These are phyloP conservation scores for Tenthredo amoena DNA, from an alignment of 2,888 invertebrate genomes.

Conservation along the genomic window DNA sequence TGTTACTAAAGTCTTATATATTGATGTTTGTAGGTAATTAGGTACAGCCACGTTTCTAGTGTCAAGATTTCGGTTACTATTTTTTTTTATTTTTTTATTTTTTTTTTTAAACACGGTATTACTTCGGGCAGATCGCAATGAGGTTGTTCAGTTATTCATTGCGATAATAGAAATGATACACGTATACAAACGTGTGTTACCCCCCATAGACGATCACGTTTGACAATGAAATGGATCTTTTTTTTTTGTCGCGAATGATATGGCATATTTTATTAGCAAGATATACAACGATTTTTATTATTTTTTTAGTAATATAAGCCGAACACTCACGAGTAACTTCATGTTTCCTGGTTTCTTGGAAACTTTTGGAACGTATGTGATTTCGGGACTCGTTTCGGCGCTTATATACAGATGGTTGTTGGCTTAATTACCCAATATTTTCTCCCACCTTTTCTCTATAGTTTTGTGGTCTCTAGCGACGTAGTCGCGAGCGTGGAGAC, in stretches of 20 bases:
- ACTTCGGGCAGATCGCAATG: conserved; percentile 2
- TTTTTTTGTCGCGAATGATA: not conserved
- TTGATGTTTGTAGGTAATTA: not conserved
- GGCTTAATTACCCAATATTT: conserved; percentile 55
- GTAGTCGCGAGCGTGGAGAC: conserved; percentile 17
- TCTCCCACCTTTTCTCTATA: conserved; percentile 32
- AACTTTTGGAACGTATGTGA: conserved; percentile 47
- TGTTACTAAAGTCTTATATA: not conserved
- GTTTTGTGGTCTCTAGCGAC: conserved; percentile 21
- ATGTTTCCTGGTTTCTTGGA: conserved; percentile 52
- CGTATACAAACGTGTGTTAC: not conserved
- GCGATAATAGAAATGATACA: not conserved
- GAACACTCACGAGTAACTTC: conserved; percentile 57
- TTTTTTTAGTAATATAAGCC: not conserved
- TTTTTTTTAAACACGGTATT: not conserved
- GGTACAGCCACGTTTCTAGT: not conserved
- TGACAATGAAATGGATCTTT: not conserved
- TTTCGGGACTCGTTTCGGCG: conserved; percentile 25
- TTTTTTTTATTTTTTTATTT: not conserved
- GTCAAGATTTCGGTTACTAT: not conserved
- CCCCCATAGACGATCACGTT: not conserved
- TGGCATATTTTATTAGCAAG: not conserved
- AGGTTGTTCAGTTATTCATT: not conserved
- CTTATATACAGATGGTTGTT: conserved; percentile 56
- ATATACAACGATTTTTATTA: not conserved